Conservation (phyloP, 2,888 invertebrate genomes). For the Deroplatys truncata region DNA sequence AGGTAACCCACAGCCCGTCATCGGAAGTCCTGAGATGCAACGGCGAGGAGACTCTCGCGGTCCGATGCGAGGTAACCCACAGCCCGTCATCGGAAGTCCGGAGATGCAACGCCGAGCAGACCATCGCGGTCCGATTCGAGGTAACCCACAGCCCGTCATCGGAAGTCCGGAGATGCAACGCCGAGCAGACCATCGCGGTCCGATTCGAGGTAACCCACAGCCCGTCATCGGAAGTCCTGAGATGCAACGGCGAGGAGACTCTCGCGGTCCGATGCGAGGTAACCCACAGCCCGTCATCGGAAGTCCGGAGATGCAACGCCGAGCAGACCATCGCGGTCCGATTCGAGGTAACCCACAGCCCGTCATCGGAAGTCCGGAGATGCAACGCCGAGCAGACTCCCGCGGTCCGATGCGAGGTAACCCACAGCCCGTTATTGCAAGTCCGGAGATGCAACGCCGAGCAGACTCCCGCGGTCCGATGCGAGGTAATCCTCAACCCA, state of each 20-base stretch:
- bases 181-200: neutral
- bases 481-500: neutral
- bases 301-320: neutral
- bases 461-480: neutral
- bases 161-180: constrained; percentile 12
- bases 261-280: neutral
- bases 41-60: neutral
- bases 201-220: neutral
- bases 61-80: neutral
- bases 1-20: neutral
- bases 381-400: neutral
- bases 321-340: neutral
- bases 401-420: neutral
- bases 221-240: constrained; percentile 12
- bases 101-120: constrained; percentile 21
- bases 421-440: neutral
- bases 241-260: neutral
- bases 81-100: constrained; percentile 1
- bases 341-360: neutral
- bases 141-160: neutral
- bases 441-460: constrained; percentile 6
- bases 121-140: neutral
- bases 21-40: neutral
- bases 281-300: neutral
- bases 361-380: constrained; percentile 6